Evolutionary conservation across 2,797 vertebrate genomes (phyloP), one percentile per base, ranked within the genome.

Genomic region (Cyprinodon diabolis): DNA sequence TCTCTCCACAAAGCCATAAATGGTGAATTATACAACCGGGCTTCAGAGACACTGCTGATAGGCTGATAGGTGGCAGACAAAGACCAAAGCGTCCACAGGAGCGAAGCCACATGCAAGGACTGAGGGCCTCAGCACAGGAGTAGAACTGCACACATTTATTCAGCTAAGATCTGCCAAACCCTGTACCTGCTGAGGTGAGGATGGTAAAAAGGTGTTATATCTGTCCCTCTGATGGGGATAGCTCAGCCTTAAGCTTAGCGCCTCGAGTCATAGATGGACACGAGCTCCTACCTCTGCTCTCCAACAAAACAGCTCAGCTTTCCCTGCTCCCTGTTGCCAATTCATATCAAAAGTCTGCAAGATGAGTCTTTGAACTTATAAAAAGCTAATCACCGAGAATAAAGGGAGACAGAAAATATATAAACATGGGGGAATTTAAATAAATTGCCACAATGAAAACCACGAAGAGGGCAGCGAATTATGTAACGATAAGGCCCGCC

Each of bases 21-120:
- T 89, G 93, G 90, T 92, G 91, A 91, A 93, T 93, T 93, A 94
- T 91, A 93, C 89, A 91, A 91, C 86, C 76, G 83, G 92, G 92
- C 94, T 93, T 91, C 90, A 93, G 92, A 95, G 93, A 92, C 92
- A 93, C 92, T 93, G 93, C 92, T 92, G 94, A 93, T 93, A 92
- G 90, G 90, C 90, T 91, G 90, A 94, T 94, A 94, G 89, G 87
- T 92, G 90, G 83, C 80, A 77, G 91, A 93, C 91, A 93, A 94
- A 93, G 91, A 93, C 91, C 91, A 87, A 93, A 90, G 89, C 88
- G 87, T 90, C 88, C 89, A 89, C 90, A 86, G 88, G 89, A 92
- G 85, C 78, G 56, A 76, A 85, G 89, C 86, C 83, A 85, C 89
- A 91, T 89, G 79, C 84, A 81, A 66, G 89, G 86, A 90, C 88